Conservation (phyloP, 1,140 invertebrate genomes). For the Rhagoletis pomonella region DNA sequence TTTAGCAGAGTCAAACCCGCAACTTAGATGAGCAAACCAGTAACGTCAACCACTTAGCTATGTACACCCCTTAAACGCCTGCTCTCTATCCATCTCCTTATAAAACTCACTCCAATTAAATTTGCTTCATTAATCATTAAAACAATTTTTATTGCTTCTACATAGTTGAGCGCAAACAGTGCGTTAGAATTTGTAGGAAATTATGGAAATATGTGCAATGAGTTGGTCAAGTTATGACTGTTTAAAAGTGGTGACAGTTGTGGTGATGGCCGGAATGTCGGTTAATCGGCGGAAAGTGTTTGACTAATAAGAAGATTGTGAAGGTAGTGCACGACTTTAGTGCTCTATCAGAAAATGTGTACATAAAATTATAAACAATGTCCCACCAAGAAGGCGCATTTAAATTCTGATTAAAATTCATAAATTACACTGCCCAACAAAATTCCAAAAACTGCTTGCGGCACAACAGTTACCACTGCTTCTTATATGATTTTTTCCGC, state of each 20-base stretch:
- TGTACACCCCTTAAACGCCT: not conserved
- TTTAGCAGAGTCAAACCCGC: too few relatives aligned
- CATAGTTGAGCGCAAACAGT: not conserved
- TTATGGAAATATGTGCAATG: not conserved
- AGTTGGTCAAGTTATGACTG: constrained; percentile 18
- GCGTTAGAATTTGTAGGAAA: not conserved
- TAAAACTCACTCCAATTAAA: constrained; percentile 3
- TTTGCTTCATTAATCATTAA: constrained; percentile 7
- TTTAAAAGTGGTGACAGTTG: not conserved
- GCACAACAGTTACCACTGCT: too few relatives aligned
- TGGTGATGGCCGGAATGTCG: not conserved
- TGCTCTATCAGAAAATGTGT: too few relatives aligned
- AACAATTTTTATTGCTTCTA: constrained; percentile 3
- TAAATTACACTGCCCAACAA: too few relatives aligned
- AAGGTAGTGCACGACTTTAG: too few relatives aligned
- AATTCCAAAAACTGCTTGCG: too few relatives aligned
- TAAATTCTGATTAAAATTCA: too few relatives aligned
- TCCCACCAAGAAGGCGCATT: too few relatives aligned
- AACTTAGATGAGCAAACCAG: too few relatives aligned
- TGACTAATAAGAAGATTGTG: not conserved
- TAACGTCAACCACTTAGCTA: too few relatives aligned
- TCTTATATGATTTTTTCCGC: too few relatives aligned
- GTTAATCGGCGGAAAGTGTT: not conserved
- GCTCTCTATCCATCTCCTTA: not conserved
- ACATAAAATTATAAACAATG: too few relatives aligned